Conservation (phyloP, 2,888 invertebrate species). For the Diplazon laetatorius region DNA sequence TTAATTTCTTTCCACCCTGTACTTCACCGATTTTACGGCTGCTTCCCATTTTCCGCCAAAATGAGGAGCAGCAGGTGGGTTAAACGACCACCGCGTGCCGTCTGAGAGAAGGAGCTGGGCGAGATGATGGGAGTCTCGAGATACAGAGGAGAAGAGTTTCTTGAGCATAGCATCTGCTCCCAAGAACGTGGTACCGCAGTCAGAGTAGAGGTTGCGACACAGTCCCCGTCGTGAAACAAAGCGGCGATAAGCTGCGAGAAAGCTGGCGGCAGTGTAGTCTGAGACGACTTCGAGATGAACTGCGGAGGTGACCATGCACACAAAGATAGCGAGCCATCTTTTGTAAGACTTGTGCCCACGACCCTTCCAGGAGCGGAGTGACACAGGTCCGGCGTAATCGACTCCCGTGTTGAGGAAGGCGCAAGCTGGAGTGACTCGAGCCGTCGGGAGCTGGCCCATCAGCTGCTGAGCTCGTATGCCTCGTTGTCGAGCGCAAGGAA, state of each 20-base stretch:
- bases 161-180: constrained; percentile 2
- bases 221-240: constrained; percentile 8
- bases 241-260: constrained; percentile 16
- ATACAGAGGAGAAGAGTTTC: background rate
- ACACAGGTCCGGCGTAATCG: constrained; percentile 24
- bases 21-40: too few relatives aligned
- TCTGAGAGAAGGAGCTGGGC: background rate
- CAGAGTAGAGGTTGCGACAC: background rate
- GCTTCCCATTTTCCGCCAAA: background rate
- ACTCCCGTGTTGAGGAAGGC: constrained; percentile 2
- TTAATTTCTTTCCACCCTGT: too few relatives aligned
- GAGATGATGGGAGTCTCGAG: background rate
- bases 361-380: constrained; percentile 5
- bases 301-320: constrained; percentile 3
- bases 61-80: background rate
- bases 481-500: background rate
- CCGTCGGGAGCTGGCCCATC: constrained; percentile 6
- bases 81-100: background rate
- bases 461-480: background rate
- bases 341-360: constrained; percentile 1
- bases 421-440: background rate
- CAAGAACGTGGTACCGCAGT: constrained; percentile 13
- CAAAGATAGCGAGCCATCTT: constrained; percentile 14
- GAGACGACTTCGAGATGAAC: constrained; percentile 14
- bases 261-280: background rate